Evolutionary conservation across 2,797 vertebrate genomes (phyloP), one percentile per base, ranked within the genome.

Genomic region (Lagorchestes hirsutus): DNA sequence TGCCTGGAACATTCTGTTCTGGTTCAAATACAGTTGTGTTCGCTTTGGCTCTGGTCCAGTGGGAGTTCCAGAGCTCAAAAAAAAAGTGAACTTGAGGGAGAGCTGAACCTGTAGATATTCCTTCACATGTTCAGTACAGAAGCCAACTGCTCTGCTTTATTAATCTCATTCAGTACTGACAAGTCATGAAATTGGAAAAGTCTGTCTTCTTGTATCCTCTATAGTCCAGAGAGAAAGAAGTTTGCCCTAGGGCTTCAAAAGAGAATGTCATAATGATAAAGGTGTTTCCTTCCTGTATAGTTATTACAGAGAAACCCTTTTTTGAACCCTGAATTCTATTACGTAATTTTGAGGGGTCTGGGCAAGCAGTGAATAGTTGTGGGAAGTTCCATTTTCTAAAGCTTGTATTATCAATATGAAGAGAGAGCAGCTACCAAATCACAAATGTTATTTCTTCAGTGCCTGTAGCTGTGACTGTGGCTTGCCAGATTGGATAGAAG

Each of bases 1-100:
- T 55, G 67, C n/a, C 95, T 91, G 74, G 96, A 96, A 91, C 93
- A 10, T 40, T 54, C 92, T 74, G 24, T 96, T 93, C 92, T 91
- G 82, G 29, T 82, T 95, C 92, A 94, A 55, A 28, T 3, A 11
- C 54, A 62, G 59, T 18, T 8, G 34, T 90, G 94, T 92, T 90
- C 52, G 13, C 62, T 93, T 93, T 62, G 74, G 62, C 62, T 67
- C 31, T 8, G 1, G 82, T 93, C 34, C 22, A 28, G 59, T 93
- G n/a, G 67, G 58, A 91, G 46, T 0, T 0, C 40, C 4, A 4
- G 90, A 8, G 31, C n/a, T 0, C 1, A 3, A 11, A 59, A 13
- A 58, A 57, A 87, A 54, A 24, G 18, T 50, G 50, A 62, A 40
- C 31, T 31, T 4, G 0, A 12, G 57, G 91, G 52, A 90, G 55